A percentile compares a stretch with the other conserved stretches of the same genome.
These are phyloP conservation scores for Galbula dea DNA, from an alignment of 2,113 vertebrate species.

Conservation along the genomic window DNA sequence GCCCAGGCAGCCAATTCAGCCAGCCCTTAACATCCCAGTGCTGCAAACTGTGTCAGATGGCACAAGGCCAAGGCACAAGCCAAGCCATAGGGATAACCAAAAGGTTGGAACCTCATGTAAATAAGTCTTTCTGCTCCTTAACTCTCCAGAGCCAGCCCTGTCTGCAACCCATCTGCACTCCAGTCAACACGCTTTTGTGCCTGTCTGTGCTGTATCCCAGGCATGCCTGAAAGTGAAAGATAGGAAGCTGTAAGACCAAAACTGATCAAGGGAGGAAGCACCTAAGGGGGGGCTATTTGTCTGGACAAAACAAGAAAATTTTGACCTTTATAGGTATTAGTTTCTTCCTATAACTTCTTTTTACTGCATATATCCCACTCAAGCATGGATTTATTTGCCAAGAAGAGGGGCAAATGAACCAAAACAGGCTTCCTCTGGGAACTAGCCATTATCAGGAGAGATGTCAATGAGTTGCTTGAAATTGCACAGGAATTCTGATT, in stretches of 20 bases:
- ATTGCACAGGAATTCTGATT: neutral
- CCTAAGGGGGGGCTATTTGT: fast-evolving
- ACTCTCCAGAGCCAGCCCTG: neutral
- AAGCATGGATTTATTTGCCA: neutral
- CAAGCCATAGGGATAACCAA: conserved; percentile 2
- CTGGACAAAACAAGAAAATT: neutral
- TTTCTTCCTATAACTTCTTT: neutral
- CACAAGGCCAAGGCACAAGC: conserved; percentile 20
- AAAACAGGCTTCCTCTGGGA: neutral
- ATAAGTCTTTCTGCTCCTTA: neutral
- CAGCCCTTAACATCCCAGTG: neutral
- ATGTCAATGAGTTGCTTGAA: neutral
- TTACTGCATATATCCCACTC: neutral
- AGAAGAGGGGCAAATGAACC: neutral
- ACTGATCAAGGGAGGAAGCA: neutral
- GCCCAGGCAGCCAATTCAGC: conserved; percentile 42
- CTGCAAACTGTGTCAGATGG: conserved; percentile 1
- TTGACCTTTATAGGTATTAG: neutral
- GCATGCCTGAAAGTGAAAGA: neutral
- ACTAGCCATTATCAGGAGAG: neutral
- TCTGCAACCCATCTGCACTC: neutral
- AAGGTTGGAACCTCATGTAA: conserved; percentile 19
- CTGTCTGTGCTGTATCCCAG: neutral
- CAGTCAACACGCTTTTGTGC: neutral
- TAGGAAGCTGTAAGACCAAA: neutral